Percentiles rank a stretch among this genome's conserved stretches.
Conservation (phyloP, 2,113 vertebrate species). For the Semicossyphus pulcher region DNA sequence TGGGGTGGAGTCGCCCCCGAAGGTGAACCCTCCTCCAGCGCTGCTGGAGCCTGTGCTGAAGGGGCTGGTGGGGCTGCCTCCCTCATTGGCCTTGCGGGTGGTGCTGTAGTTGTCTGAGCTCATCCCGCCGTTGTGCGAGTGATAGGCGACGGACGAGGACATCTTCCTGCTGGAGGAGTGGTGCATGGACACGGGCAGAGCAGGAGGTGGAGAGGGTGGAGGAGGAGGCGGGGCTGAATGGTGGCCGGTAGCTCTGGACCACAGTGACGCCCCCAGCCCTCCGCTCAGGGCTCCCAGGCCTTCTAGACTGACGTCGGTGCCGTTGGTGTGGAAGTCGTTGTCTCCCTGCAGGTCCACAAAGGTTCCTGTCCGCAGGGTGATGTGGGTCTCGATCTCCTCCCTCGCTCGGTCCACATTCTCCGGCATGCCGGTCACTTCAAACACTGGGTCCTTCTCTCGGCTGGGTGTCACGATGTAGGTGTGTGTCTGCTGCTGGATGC, state of each 20-base stretch:
- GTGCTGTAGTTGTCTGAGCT: conserved; percentile 84
- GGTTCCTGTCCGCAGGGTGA: conserved; percentile 94
- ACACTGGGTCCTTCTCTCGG: conserved; percentile 96
- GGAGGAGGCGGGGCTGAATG: conserved; percentile 72
- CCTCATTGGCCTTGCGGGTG: conserved; percentile 80
- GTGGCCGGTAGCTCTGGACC: conserved; percentile 87
- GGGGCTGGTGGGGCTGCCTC: conserved; percentile 88
- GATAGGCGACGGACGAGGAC: conserved; percentile 77
- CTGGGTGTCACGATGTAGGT: conserved; percentile 97
- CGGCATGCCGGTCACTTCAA: conserved; percentile 97
- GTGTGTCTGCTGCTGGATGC: conserved; percentile 98
- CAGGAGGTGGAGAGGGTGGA: conserved; percentile 63
- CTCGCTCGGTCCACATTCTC: conserved; percentile 96
- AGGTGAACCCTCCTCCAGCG: conserved; percentile 85
- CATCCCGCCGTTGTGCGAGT: conserved; percentile 76
- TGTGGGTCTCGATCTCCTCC: conserved; percentile 98
- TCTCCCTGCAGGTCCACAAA: conserved; percentile 91
- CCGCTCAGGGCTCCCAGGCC: conserved; percentile 82
- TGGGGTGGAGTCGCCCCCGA: conserved; percentile 78
- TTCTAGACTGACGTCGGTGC: conserved; percentile 96
- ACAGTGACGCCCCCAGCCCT: conserved; percentile 85
- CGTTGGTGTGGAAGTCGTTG: conserved; percentile 98
- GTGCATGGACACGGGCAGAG: conserved; percentile 72
- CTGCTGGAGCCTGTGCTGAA: conserved; percentile 83
- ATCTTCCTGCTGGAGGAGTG: conserved; percentile 77